Base-by-base conservation (phyloP, 2,113 vertebrate species). In the Xiphorhynchus elegans region DNA sequence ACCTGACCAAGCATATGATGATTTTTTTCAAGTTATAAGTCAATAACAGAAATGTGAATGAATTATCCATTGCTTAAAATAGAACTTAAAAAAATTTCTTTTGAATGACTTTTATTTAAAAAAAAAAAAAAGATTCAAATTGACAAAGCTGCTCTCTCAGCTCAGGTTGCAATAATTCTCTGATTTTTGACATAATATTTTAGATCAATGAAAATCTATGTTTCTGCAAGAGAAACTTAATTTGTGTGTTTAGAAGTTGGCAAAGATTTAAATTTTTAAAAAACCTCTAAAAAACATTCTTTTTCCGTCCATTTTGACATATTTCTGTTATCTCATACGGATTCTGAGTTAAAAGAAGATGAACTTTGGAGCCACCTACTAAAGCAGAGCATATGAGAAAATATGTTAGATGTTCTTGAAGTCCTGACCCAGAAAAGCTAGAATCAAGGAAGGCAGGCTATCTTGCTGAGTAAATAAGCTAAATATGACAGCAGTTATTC, bases 271-370 rank as follows among this genome's bases (percentile, higher is more conserved):
- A 5, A 6, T 26, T 44, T 14, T 12, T 25, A 52, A 31, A 39
- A 33, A 10, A 0, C 0, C 3, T 19, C 23, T 24, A 19, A 26
- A 37, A 33, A 11, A 6, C 21, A 10, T 13, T 19, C 6, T 66
- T 81, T 78, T 11, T 35, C 2, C 23, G 3, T 52, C 6, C 1
- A 14, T 44, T 89, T 91, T 70, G 6, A 78, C 15, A 5, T 44
- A 68, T 37, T 81, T 50, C 17, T 68, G 10, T 42, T 70, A 53
- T 44, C 4, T 1, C 6, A 42, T 16, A 29, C 7, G 15, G 21
- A 89, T 68, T 78, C 19, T 52, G 49, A 91, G 21, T 52, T 50
- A 79, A 75, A 59, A 82, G 47, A 15, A 49, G 2, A 39, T 33
- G 19, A 53, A 60, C 2, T 46, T 56, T n/a, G 17, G n/a, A 87